Base-by-base conservation (phyloP, 2,797 vertebrate species). In the Cyprinella venusta region DNA sequence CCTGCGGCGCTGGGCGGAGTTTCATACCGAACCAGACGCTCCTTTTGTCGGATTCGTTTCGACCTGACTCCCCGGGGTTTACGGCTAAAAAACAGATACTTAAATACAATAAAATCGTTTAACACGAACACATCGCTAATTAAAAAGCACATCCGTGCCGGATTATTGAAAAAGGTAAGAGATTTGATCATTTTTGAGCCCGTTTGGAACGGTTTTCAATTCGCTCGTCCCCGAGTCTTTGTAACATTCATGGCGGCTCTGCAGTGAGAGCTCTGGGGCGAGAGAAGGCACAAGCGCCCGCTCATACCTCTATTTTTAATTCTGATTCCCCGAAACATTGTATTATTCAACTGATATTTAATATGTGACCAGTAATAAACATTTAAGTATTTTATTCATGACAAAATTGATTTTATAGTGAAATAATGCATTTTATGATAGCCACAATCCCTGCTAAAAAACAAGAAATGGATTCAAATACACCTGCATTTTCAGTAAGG, bases 1-100 rank as follows among this genome's bases (percentile, higher is more conserved):
- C 95, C 95, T 94, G 94, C 95, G 95, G 94, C 94, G 94, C 94
- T 90, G 95, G 95, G 95, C 94, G 95, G 95, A 94, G 95, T 95
- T 95, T 95, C 95, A 94, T 92, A 93, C 95, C 95, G 94, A 93
- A 94, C 92, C 89, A 95, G 94, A 94, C 94, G 95, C 95, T 95
- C 92, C 94, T 95, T 94, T 93, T 94, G 94, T 95, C 94, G 95
- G 95, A 93, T 95, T 88, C 92, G 91, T 93, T 94, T 94, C 91
- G 92, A 94, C 89, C 90, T 88, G 94, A 93, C 93, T 95, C 95
- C 95, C 94, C 93, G 94, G 94, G 93, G 92, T 94, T 95, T 92
- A 90, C 88, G 87, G 90, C 90, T 83, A 86, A 91, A 93, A 93
- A 92, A 93, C 81, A 87, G 68, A 83, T 86, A 85, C 89, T 89